Evolutionary conservation across 23 tunicate species (phyloP).

Genomic region (Trididemnum nubilum): DNA sequence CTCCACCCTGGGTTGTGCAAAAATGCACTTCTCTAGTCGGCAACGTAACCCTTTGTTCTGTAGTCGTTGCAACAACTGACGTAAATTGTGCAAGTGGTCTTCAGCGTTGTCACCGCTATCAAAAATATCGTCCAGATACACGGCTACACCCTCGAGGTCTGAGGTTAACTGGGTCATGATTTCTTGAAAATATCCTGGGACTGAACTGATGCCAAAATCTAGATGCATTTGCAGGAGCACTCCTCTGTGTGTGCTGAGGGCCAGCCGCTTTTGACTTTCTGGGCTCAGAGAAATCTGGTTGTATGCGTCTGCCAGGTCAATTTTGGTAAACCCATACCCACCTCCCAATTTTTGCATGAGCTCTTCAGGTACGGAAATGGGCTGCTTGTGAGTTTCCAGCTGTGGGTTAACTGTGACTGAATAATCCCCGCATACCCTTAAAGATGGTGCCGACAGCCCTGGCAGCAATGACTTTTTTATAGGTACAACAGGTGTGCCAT

Average conservation of each 20-base stretch:
- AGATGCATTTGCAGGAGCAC: conserved; percentile 16
- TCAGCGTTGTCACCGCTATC: conserved; percentile 31
- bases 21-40: conserved; percentile 37
- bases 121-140: conserved; percentile 40
- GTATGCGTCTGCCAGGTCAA: conserved; percentile 50
- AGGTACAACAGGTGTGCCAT: conserved; percentile 37
- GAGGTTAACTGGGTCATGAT: conserved; percentile 28
- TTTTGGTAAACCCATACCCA: conserved; percentile 42
- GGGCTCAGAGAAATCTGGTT: conserved; percentile 28
- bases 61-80: conserved; percentile 8
- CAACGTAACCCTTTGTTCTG: conserved; percentile 41
- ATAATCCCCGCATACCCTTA: conserved; percentile 39
- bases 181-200: conserved; percentile 35
- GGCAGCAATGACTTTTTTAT: conserved; percentile 9
- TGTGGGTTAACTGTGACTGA: conserved; percentile 37
- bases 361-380: conserved; percentile 35
- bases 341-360: conserved; percentile 34
- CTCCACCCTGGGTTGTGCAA: conserved; percentile 36
- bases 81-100: conserved; percentile 35
- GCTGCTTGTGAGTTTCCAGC: conserved; percentile 34
- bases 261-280: conserved; percentile 48
- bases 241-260: conserved; percentile 35
- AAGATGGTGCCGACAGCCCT: background rate
- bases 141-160: conserved; percentile 31
- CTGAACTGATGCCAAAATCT: conserved; percentile 40